Conservation (phyloP, 2,113 vertebrate genomes). For the Lipotes vexillifer region DNA sequence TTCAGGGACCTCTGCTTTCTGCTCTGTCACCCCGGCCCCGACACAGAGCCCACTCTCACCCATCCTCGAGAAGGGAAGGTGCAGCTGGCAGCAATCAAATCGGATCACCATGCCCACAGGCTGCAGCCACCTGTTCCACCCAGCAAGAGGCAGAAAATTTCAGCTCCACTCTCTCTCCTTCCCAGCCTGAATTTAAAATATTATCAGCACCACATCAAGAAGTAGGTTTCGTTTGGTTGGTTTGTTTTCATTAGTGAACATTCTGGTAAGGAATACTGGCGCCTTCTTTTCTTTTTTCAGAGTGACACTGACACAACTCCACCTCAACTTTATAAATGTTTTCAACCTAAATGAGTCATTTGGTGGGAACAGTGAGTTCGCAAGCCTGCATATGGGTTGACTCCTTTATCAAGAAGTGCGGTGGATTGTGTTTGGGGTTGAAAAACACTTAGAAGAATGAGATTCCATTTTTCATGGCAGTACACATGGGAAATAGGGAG, state of each 20-base stretch:
- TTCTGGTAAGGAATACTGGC: neutral
- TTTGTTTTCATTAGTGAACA: neutral
- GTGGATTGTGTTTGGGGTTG: neutral
- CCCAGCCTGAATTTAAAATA: neutral
- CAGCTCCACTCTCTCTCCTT: neutral
- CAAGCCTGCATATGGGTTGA: neutral
- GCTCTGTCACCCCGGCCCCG: neutral
- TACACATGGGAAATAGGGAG: neutral
- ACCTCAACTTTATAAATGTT: neutral
- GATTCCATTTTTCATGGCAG: neutral
- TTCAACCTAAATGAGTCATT: neutral
- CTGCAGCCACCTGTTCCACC: neutral
- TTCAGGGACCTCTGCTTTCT: neutral
- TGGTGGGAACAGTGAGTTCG: neutral
- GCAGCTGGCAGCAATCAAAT: fast-evolving
- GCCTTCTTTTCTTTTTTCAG: neutral
- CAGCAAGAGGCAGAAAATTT: neutral
- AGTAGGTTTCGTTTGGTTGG: neutral
- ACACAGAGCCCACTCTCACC: neutral
- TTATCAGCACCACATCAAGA: neutral
- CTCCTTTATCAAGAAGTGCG: neutral
- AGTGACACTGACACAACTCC: neutral
- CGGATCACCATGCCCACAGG: neutral
- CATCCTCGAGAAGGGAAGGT: neutral
- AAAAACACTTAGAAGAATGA: neutral